Base-by-base conservation (phyloP, 2,888 invertebrate genomes). In the Neuroscelio doddi region DNA sequence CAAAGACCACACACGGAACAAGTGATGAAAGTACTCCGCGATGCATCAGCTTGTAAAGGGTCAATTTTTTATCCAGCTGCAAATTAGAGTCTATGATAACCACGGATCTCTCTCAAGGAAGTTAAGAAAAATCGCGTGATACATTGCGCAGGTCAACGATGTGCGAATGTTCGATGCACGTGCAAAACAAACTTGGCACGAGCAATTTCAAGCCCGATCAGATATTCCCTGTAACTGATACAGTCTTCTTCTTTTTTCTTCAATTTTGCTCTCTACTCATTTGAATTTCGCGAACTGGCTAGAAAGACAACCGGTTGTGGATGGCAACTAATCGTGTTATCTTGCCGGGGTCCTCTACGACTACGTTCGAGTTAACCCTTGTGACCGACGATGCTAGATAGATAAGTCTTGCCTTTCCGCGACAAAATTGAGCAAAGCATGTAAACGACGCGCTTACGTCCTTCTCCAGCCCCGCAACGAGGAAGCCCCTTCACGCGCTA, bases 151-250 rank as follows among this genome's bases (percentile, higher is more conserved):
- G 58, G 62, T 57, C 57, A 66, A 66, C 61, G 50, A 61, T 47
- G 51, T 39, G 42, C 59, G 47, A 41, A 52, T 17, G 32, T 44
- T 52, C 41, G 41, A 24, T 41, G 41, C 61, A 65, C 61, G 65
- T 57, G 65, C 65, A 51, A 51, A 64, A 59, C 59, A 55, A 59
- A 64, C 52, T 46, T 41, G 47, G 50, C 45, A 41, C 24, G 41
- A 21, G 41, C 24, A 30, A 45, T 45, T 45, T 30, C 45, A n/a
- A 34, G 14, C 46, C 38, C 49, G 69, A 75, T 74, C 75, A 74
- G 75, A 75, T 74, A 75, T 50, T 72, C 66, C 73, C 72, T 73
- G 78, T 77, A 78, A 79, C 77, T 74, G 78, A 79, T 78, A 76
- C 78, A 73, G 52, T 61, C 69, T 63, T 46, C 27, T 30, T n/a